Evolutionary conservation across 2,113 vertebrate species (phyloP), one percentile per base, ranked within the genome.

Genomic region (Arizona elegans): DNA sequence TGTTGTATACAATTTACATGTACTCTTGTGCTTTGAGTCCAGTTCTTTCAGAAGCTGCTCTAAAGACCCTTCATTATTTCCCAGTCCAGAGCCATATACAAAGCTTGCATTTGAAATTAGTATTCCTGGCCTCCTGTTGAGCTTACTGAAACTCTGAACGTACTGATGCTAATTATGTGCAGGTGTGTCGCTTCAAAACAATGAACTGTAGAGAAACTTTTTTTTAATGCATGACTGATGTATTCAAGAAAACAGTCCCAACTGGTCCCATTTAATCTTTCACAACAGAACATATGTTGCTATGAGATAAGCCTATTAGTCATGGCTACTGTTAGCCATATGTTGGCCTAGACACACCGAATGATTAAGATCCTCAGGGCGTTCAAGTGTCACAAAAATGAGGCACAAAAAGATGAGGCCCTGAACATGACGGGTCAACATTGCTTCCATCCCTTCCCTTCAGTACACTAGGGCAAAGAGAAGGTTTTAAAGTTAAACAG

Each of bases 171-270:
- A 92, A 94, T 87, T 65, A 38, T 15, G 81, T 62, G 65, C 87
- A 54, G 89, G 38, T 93, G 95, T 93, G 90, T 87, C 92, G 91
- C 93, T 90, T 86, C 58, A 50, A 94, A 91, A 90, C 15, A 91
- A 65, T 90, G n/a, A 93, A 26, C 93, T 75, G 85, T 55, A 94
- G 56, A 92, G 94, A 96, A 94, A 6, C 58, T 47, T 75, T 2
- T 55, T 87, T 94, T 62, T 86, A 47, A 92, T 89, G 62, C 21
- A 90, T 54, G 92, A 94, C 54, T 95, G 95, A 95, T 95, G 93
- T 94, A 96, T 24, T n/a, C 88, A 86, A 90, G 86, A 88, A 95
- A 96, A 96, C 94, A 96, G 93, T 96, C 86, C 94, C 92, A 96
- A 96, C 92, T 96, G 89, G 94, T 95, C 96, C 92, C 91, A 81